Conservation (phyloP, 2,888 invertebrate genomes). For the Tribolium freemani region DNA sequence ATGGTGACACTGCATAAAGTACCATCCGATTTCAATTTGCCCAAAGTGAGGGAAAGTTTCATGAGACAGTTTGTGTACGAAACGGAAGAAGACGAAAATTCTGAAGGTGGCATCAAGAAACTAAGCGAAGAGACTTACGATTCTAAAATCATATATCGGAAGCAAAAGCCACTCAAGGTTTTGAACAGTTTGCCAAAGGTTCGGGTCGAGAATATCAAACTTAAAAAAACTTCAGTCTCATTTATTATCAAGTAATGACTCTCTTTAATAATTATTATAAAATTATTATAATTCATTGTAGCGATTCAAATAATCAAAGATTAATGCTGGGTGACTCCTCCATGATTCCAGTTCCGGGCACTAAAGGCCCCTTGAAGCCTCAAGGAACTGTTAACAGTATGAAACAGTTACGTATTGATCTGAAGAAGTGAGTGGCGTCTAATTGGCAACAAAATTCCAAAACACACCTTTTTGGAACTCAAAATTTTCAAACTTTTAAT, state of each 20-base stretch:
- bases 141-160: slow-evolving; percentile 83
- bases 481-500: slow-evolving; percentile 7
- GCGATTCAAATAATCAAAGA: slow-evolving; percentile 95
- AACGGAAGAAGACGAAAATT: slow-evolving; percentile 85
- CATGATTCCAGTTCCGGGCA: slow-evolving; percentile 88
- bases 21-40: slow-evolving; percentile 91
- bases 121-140: slow-evolving; percentile 76
- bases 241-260: slow-evolving; percentile 85
- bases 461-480: slow-evolving; percentile 9
- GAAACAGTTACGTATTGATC: slow-evolving; percentile 86
- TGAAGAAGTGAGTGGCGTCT: slow-evolving; percentile 80
- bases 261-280: background rate
- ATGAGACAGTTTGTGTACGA: slow-evolving; percentile 97
- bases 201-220: slow-evolving; percentile 82
- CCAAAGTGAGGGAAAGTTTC: slow-evolving; percentile 97
- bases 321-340: slow-evolving; percentile 93
- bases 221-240: slow-evolving; percentile 85
- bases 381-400: slow-evolving; percentile 89
- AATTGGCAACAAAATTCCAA: slow-evolving; percentile 46
- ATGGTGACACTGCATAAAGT: slow-evolving; percentile 97
- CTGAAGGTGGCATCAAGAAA: slow-evolving; percentile 71
- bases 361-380: slow-evolving; percentile 83
- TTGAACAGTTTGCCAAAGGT: slow-evolving; percentile 87
- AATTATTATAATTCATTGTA: slow-evolving; percentile 60
- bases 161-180: slow-evolving; percentile 86